phyloP scores from a whole-genome alignment of 2,888 invertebrate species.

The Hypselothyrea guttata region DNA sequence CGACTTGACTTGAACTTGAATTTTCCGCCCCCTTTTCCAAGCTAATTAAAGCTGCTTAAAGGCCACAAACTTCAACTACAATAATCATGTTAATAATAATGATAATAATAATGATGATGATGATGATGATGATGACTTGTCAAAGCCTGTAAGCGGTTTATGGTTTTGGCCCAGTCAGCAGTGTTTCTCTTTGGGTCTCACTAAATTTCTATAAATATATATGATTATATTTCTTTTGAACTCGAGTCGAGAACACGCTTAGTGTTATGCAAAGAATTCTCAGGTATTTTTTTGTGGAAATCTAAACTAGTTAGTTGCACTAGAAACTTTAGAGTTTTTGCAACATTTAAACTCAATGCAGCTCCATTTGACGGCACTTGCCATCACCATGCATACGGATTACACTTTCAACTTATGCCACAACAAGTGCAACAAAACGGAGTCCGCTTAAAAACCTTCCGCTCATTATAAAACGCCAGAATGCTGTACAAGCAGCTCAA shows the following conservation, averaged over 20 bases:
- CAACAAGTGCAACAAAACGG: conserved; percentile 23
- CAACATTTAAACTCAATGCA: conserved; percentile 14
- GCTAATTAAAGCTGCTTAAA: conserved; percentile 67
- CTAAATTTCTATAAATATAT: conserved; percentile 4
- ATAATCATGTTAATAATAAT: conserved; percentile 15
- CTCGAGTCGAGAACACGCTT: conserved; percentile 1
- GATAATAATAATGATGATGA: conserved; percentile 20
- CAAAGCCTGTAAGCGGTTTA: conserved; percentile 23
- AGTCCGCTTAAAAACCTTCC: conserved; percentile 60
- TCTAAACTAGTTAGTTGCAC: too few relatives aligned
- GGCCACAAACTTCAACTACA: conserved; percentile 42
- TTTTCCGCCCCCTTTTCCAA: conserved; percentile 23
- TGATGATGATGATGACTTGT: conserved; percentile 21
- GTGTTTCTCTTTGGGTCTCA: conserved; percentile 11
- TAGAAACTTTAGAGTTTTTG: conserved; percentile 5
- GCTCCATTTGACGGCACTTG: conserved; percentile 24
- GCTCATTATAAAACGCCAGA: conserved; percentile 66
- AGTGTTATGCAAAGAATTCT: conserved; percentile 14
- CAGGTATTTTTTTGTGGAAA: conserved; percentile 49
- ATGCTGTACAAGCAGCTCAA: conserved; percentile 58
- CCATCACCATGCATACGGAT: conserved; percentile 46
- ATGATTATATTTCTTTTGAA: conserved; percentile 4
- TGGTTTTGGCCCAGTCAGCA: conserved; percentile 40
- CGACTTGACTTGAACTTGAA: conserved; percentile 44
- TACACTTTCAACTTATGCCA: conserved; percentile 37